Percentiles rank a stretch among this genome's conserved stretches.
These are phyloP conservation scores for Solenopsis fugax DNA, from an alignment of 1,140 invertebrate species.

Conservation along the genomic window DNA sequence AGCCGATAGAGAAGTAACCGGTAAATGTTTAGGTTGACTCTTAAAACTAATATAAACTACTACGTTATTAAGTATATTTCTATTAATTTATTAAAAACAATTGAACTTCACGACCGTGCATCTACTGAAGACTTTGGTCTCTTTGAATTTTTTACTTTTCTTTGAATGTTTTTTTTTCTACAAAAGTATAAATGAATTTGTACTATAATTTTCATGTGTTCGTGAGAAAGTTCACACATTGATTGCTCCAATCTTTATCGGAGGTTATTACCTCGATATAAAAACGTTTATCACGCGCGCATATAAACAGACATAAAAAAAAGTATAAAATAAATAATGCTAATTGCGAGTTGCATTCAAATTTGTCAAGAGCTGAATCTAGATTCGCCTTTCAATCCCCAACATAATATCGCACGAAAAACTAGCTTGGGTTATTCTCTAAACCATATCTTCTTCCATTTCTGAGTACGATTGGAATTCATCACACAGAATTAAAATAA, in stretches of 20 bases:
- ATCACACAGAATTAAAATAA: conserved; percentile 63
- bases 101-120: conserved; percentile 48
- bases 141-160: conserved; percentile 41
- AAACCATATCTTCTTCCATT: conserved; percentile 65
- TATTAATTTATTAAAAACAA: conserved; percentile 42
- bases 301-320: conserved; percentile 64
- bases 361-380: conserved; percentile 63
- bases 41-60: conserved; percentile 1
- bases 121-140: conserved; percentile 66
- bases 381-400: conserved; percentile 59
- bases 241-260: conserved; percentile 75
- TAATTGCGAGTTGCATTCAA: conserved; percentile 59
- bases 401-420: conserved; percentile 41
- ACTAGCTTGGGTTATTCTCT: conserved; percentile 42
- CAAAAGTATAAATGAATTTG: conserved; percentile 41
- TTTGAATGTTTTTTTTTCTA: conserved; percentile 56
- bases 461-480: conserved; percentile 69
- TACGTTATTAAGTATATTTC: conserved; percentile 38
- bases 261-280: conserved; percentile 71
- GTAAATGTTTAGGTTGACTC: conserved; percentile 1
- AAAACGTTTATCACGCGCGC: conserved; percentile 59
- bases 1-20: background rate
- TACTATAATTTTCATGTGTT: conserved; percentile 41
- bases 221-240: conserved; percentile 52
- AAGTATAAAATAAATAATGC: conserved; percentile 69